Evolutionary conservation across 1,140 invertebrate genomes (phyloP), one percentile per base, ranked within the genome.

Genomic region (Drosophila murphyi): DNA sequence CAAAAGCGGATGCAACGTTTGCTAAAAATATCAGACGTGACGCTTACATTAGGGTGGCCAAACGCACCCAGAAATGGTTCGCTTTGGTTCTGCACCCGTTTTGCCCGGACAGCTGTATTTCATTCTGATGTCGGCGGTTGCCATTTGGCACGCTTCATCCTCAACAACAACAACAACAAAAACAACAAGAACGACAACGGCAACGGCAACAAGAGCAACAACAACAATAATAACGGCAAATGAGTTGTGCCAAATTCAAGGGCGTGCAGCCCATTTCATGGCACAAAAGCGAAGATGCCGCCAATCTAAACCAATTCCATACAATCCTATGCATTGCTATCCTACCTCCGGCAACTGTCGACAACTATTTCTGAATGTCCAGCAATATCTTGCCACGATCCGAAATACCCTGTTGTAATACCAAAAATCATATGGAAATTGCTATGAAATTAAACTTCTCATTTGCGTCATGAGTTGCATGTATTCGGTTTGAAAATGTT

Each of bases 21-120:
- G 76, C 82, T 86, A 82, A 87, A 86, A 87, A 86, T 86, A 87
- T 76, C 76, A 71, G 65, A 55, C 72, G 68, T 78, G 69, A 73
- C 71, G 54, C 47, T 79, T 43, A 43, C 39, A n/a, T 83, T 73
- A 43, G 72, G 65, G 72, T 69, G 61, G 55, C 52, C 52, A 56
- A 56, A 61, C 52, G 50, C 52, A 51, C 51, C 47, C 34, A 37
- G 29, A 20, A 20, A 20, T 20, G 5, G 6, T 29, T 37, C 47
- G 43, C 31, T 12, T 12, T 29, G 56, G 12, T 12, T 32, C 28
- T 39, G 28, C 41, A 57, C 48, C 7, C 41, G 59, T 51, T 51
- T 55, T 32, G 41, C 65, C 70, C 79, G 72, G 80, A 78, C 82
- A 85, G 82, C 78, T 79, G 82, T 72, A 74, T 64, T 77, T 69